A percentile compares a stretch with the other conserved stretches of the same genome.
These are phyloP conservation scores for Microctenopoma steveboyesi DNA, from an alignment of 2,797 vertebrate genomes.

Conservation along the genomic window DNA sequence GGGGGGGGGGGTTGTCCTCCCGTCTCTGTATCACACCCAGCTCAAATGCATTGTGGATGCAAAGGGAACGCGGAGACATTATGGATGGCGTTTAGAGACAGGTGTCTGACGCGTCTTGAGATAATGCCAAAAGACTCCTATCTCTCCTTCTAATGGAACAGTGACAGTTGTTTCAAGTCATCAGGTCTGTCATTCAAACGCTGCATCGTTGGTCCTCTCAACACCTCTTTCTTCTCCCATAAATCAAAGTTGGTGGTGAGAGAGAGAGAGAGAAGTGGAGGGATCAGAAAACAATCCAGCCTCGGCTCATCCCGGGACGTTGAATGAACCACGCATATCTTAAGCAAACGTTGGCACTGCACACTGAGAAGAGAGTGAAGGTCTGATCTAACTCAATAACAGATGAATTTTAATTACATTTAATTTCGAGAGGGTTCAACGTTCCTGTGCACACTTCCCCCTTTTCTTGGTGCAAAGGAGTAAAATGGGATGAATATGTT, in stretches of 20 bases:
- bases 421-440: conserved; percentile 51
- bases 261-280: conserved; percentile 23
- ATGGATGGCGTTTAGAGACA: conserved; percentile 79
- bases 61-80: conserved; percentile 55
- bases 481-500: conserved; percentile 78
- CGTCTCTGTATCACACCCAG: conserved; percentile 13
- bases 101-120: conserved; percentile 78
- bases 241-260: conserved; percentile 66
- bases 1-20: conserved; percentile 18
- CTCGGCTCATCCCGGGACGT: conserved; percentile 52
- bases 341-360: conserved; percentile 18
- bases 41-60: conserved; percentile 46
- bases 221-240: conserved; percentile 58
- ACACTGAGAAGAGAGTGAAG: conserved; percentile 27
- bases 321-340: conserved; percentile 29
- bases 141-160: conserved; percentile 74
- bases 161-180: conserved; percentile 77
- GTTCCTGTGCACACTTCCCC: conserved; percentile 34
- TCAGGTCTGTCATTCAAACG: conserved; percentile 77
- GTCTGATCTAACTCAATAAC: conserved; percentile 24
- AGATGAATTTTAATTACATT: conserved; percentile 34
- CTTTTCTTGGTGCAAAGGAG: conserved; percentile 59
- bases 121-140: conserved; percentile 75
- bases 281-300: conserved; percentile 38
- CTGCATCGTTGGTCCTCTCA: conserved; percentile 65